Base-by-base conservation (phyloP, 1,140 invertebrate genomes). In the Drosophila kurseongensis region DNA sequence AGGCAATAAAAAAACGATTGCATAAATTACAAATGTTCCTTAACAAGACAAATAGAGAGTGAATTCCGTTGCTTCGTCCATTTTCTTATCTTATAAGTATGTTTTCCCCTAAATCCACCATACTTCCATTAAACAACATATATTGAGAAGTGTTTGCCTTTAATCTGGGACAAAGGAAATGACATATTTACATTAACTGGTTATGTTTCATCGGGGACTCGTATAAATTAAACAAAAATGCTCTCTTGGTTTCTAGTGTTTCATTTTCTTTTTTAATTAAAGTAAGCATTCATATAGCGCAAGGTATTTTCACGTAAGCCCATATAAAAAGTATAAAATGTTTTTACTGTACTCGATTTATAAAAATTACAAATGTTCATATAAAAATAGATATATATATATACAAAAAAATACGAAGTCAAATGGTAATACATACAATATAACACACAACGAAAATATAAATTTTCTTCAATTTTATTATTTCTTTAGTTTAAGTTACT, bases 321-420 rank as follows among this genome's bases (percentile, higher is more conserved):
- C 82, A 85, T 85, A 85, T 85, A 85, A 85, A 86, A 85, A 86
- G 82, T 85, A 86, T 85, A 85, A 85, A 85, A 85, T 84, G 29
- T 83, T 60, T 80, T 65, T 76, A 59, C 41, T 75, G 66, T 76
- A 57, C 50, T 59, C 62, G 72, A 67, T 80, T 75, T 80, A 85
- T 85, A 85, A 85, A 85, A 85, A 77, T 85, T 85, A 84, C 81
- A 85, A 84, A 85, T 85, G 77, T 85, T 85, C 81, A 85, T 85
- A 84, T 84, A 84, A 84, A 84, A 84, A 84, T 84, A 84, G 81
- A 84, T 84, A 77, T 84, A 85, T 81, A 29, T 29, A 78, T 83
- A 75, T 78, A 84, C 74, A 77, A 72, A 78, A 83, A 79, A 75
- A 83, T 75, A 83, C 61, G 57, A 84, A 84, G 73, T 84, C 81